Base-by-base conservation (phyloP, 2,113 vertebrate genomes). In the Paralichthys olivaceus region DNA sequence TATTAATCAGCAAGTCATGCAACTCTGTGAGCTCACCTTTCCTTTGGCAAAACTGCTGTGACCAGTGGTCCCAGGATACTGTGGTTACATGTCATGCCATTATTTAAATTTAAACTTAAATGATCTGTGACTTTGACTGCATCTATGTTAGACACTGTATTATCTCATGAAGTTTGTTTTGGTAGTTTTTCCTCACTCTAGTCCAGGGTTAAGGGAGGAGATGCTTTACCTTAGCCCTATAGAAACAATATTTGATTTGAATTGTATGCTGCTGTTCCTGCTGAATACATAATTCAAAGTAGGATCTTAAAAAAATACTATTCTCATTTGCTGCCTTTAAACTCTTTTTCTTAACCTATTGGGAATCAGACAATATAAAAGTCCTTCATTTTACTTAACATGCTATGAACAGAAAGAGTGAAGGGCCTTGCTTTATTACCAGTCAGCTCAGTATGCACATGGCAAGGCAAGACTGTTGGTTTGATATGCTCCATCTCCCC, bases 401-500 rank as follows among this genome's bases (percentile, higher is more conserved):
- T 58, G 14, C 3, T n/a, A 26, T 25, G 6, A 43, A 12, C 4
- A 26, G 37, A 53, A 80, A 4, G 54, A 53, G 65, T 9, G n/a
- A 40, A 37, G 58, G 5, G 4, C 6, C 19, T n/a, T 11, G 17
- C 28, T 65, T 77, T 32, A 37, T 75, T 69, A 77, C 57, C 60
- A 74, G 49, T 64, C 51, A 7, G 66, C 51, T 78, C 62, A 76
- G 82, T 60, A 0, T 49, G 64, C 63, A 61, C 68, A 75, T 32
- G 57, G 74, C 57, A 77, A 65, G 25, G 37, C 26, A 55, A 64
- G 43, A 4, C 29, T 51, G 61, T 3, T 43, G 68, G 34, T 77
- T 62, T 77, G 68, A 82, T 66, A 54, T 3, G 28, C 61, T 75
- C 67, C 12, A n/a, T 69, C 80, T 85, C 59, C 47, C 28, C 12